phyloP scores from a whole-genome alignment of 2,797 vertebrate genomes.

The Lepilemur ruficaudatus region DNA sequence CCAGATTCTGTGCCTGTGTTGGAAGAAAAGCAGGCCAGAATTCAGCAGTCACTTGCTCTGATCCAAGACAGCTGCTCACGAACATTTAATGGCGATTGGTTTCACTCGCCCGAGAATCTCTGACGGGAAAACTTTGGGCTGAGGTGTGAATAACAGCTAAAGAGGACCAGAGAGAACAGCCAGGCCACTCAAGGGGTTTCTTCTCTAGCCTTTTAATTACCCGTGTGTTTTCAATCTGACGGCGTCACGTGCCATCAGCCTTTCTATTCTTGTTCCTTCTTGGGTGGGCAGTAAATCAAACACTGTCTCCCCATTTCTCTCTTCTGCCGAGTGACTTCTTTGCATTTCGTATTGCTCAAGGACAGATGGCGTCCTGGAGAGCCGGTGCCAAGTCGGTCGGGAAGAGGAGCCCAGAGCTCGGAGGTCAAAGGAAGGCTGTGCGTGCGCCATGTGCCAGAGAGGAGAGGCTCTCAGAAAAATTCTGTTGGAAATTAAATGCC shows the following conservation, averaged over 20 bases:
- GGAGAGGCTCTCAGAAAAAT: background rate
- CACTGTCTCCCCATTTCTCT: background rate
- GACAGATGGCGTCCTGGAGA: background rate
- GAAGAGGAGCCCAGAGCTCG: background rate
- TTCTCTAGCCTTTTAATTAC: background rate
- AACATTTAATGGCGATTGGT: slow-evolving; percentile 8
- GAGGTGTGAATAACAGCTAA: background rate
- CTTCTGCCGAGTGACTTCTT: background rate
- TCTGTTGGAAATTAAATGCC: background rate
- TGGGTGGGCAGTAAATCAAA: background rate
- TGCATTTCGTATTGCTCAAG: background rate
- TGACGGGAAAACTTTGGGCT: background rate
- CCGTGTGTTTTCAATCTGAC: background rate
- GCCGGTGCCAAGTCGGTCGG: background rate
- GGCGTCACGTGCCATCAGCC: background rate
- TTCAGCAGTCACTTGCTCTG: slow-evolving; percentile 34
- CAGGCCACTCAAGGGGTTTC: background rate
- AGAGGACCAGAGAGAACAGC: background rate
- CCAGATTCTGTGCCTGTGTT: background rate
- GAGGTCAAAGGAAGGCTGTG: background rate
- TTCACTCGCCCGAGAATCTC: background rate
- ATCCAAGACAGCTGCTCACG: slow-evolving; percentile 24
- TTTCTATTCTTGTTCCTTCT: background rate
- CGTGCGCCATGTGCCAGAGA: background rate
- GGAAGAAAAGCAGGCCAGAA: background rate